Evolutionary conservation across 2,113 vertebrate genomes (phyloP).

Genomic region (Hyperopisus bebe): DNA sequence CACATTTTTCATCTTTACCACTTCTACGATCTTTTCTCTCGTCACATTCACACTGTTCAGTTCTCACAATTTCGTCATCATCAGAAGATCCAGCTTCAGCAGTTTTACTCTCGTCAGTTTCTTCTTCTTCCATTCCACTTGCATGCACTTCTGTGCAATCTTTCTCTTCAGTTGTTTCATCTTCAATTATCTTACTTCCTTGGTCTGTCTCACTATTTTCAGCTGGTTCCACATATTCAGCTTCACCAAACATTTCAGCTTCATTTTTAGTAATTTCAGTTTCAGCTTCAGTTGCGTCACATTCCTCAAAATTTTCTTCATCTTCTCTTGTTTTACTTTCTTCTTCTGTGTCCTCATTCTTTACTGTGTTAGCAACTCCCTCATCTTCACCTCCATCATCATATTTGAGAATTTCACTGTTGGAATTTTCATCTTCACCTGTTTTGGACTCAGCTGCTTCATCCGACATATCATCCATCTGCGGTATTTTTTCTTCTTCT

Average conservation of each 20-base stretch:
- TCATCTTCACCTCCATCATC: not conserved
- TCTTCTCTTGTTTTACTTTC: not conserved
- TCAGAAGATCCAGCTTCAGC: not conserved
- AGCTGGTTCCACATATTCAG: not conserved
- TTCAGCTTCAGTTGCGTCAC: not conserved
- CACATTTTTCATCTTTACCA: not conserved
- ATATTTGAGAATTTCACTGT: not conserved
- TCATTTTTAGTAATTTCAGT: slow-evolving; percentile 19
- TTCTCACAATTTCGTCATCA: not conserved
- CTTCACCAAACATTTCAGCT: not conserved
- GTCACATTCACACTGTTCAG: not conserved
- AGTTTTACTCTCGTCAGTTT: not conserved
- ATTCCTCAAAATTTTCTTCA: not conserved
- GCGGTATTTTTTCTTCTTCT: not conserved
- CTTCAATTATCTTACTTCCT: not conserved
- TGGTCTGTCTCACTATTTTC: slow-evolving; percentile 1
- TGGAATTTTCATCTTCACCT: not conserved
- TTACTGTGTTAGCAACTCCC: not conserved
- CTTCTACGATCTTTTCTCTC: slow-evolving; percentile 16
- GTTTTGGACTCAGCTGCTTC: not conserved
- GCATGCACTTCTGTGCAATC: slow-evolving; percentile 30
- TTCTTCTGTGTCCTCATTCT: not conserved
- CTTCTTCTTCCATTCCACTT: slow-evolving; percentile 14
- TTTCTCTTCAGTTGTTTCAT: slow-evolving; percentile 16
- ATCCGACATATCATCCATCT: not conserved